These are phyloP conservation scores for Pseudotriccus pelzelni DNA, from an alignment of 2,797 vertebrate species.

Conservation along the genomic window DNA sequence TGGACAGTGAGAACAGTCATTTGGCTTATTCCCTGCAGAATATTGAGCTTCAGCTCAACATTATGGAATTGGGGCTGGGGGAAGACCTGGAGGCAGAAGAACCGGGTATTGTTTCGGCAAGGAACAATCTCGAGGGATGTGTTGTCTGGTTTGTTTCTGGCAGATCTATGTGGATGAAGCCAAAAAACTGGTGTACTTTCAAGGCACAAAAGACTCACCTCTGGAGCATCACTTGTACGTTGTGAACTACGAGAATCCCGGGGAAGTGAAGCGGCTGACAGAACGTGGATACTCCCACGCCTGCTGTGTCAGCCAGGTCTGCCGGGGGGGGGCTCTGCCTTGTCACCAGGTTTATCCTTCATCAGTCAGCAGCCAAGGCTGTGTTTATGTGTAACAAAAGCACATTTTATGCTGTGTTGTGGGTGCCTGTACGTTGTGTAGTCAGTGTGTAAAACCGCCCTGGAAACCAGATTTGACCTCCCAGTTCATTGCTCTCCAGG, in stretches of 20 bases:
- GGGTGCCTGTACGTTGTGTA: neutral
- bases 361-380: neutral
- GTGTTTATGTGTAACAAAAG: neutral
- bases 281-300: slow-evolving; percentile 79
- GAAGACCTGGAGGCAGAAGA: neutral
- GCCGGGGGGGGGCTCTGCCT: neutral
- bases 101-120: neutral
- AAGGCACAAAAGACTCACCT: slow-evolving; percentile 83
- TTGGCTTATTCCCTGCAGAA: neutral
- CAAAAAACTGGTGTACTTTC: slow-evolving; percentile 81
- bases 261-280: slow-evolving; percentile 77
- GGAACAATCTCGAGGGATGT: neutral
- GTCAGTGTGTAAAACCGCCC: neutral
- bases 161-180: slow-evolving; percentile 83
- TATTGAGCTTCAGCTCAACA: neutral
- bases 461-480: neutral
- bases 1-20: neutral
- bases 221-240: slow-evolving; percentile 83
- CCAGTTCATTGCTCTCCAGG: neutral
- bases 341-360: neutral
- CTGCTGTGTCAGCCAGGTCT: slow-evolving; percentile 80
- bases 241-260: slow-evolving; percentile 76
- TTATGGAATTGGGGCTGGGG: neutral
- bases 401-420: neutral
- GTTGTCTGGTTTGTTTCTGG: slow-evolving; percentile 25